phyloP scores from a whole-genome alignment of 2,113 vertebrate species.

The Cyanocitta stelleri region DNA sequence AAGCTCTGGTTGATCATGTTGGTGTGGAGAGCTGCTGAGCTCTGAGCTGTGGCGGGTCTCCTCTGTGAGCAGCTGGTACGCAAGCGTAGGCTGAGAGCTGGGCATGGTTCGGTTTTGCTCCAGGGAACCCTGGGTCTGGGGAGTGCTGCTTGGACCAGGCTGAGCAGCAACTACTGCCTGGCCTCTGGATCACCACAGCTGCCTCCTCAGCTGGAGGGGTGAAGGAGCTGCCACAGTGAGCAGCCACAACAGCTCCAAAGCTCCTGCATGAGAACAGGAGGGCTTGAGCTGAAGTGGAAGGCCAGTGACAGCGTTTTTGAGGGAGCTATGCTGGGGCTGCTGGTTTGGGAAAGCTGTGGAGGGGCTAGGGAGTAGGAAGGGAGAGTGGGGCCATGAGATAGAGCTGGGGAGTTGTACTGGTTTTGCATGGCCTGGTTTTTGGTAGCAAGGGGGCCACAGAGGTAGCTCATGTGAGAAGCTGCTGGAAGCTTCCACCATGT shows the following conservation, averaged over 20 bases:
- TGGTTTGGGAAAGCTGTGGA: background rate
- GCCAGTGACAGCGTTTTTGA: rapidly evolving
- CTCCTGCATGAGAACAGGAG: rapidly evolving
- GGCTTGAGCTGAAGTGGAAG: background rate
- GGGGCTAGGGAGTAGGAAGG: background rate
- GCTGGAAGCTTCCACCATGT: background rate
- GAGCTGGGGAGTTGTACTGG: background rate
- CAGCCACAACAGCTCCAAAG: background rate
- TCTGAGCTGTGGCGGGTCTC: rapidly evolving
- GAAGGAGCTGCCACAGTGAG: no score
- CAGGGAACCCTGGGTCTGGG: rapidly evolving
- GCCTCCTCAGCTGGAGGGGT: no score
- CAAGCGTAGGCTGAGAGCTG: rapidly evolving
- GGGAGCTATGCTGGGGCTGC: rapidly evolving
- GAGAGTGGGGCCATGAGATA: background rate
- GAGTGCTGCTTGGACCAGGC: rapidly evolving
- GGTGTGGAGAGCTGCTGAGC: background rate
- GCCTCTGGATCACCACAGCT: rapidly evolving
- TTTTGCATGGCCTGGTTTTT: background rate
- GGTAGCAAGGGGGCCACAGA: background rate
- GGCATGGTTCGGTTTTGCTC: rapidly evolving
- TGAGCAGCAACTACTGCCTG: rapidly evolving
- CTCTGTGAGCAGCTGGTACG: background rate
- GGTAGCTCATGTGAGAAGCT: background rate
- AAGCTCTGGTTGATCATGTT: background rate